A percentile compares a stretch with the other conserved stretches of the same genome.
Conservation (phyloP, 2,797 vertebrate genomes). For the Microcaecilia unicolor region DNA sequence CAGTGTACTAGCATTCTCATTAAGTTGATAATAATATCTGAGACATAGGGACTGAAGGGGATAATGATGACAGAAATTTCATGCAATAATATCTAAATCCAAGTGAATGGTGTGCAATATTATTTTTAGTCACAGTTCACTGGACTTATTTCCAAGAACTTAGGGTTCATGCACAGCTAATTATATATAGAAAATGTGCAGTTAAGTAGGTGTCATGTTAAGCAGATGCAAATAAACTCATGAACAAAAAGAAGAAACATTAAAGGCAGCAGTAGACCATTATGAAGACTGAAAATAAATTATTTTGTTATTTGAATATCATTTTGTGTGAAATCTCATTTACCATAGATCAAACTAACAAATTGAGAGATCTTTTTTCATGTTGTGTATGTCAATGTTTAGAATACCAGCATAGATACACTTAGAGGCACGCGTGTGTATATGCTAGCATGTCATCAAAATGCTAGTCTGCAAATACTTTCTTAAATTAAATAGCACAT, state of each 20-base stretch:
- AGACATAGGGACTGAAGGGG: conserved; percentile 16
- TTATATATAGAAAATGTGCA: conserved; percentile 34
- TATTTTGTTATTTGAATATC: conserved; percentile 3
- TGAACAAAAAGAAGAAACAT: conserved; percentile 2
- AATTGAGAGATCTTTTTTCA: too few species aligned
- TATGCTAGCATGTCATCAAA: too few species aligned
- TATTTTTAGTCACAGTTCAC: conserved; percentile 34
- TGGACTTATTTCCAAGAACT: conserved; percentile 39
- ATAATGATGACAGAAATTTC: conserved; percentile 30
- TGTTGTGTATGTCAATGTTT: too few species aligned
- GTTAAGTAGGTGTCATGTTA: conserved; percentile 23
- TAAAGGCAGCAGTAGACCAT: conserved; percentile 9
- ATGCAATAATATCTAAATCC: conserved; percentile 35
- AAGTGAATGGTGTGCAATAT: conserved; percentile 34
- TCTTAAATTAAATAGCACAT: too few species aligned
- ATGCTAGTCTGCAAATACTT: too few species aligned
- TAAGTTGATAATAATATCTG: conserved; percentile 26
- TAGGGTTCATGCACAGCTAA: conserved; percentile 38
- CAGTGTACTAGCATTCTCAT: conserved; percentile 14
- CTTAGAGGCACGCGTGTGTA: too few species aligned
- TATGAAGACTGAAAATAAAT: conserved; percentile 20
- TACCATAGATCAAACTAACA: conserved; percentile 13
- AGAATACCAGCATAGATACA: too few species aligned
- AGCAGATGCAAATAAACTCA: conserved; percentile 28
- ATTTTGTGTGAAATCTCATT: conserved; percentile 11